Evolutionary conservation across 2,888 invertebrate genomes (phyloP), one percentile per base, ranked within the genome.

Genomic region (Trichogramma evanescens): DNA sequence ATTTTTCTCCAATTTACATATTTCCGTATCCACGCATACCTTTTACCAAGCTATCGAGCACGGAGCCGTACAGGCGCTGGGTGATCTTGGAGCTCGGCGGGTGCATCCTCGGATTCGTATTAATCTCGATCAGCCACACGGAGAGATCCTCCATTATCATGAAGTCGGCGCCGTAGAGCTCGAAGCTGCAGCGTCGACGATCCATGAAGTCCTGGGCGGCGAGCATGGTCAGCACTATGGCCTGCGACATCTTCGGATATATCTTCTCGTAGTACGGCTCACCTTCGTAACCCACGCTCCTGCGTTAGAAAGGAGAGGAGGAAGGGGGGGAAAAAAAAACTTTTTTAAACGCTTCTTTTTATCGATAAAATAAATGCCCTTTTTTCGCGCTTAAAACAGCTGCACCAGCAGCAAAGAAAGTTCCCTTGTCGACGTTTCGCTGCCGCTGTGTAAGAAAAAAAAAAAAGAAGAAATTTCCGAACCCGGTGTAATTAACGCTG

Each of bases 61-160:
- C 91, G 68, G 83, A 83, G 4, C 89, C 85, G 74, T 94, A 95
- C 74, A 95, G 85, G 66, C 85, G 83, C 0, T 89, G 87, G 0
- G 95, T 95, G 8, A 95, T 86, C 59, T 85, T 84, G 0, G 95
- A 95, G 40, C 91, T 93, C 4, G 83, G 79, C 38, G 87, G 82
- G 63, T 84, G 82, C 78, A 95, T 84, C 77, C 93, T 89, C 0
- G 95, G 95, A 72, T 89, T 88, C 2, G 91, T 89, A 80, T 96
- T 95, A 66, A 95, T 93, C 81, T 96, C 95, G 69, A 96, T 90
- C 63, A 95, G 79, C 89, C 93, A 94, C 0, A 94, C 93, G 64
- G 86, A 84, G 68, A 86, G 90, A 70, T 91, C 87, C 70, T 93
- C 88, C 60, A 91, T 89, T 45, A 95, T 76, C 82, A 95, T 89